Conservation (phyloP, 2,888 invertebrate species). For the Orthosia cruda region DNA sequence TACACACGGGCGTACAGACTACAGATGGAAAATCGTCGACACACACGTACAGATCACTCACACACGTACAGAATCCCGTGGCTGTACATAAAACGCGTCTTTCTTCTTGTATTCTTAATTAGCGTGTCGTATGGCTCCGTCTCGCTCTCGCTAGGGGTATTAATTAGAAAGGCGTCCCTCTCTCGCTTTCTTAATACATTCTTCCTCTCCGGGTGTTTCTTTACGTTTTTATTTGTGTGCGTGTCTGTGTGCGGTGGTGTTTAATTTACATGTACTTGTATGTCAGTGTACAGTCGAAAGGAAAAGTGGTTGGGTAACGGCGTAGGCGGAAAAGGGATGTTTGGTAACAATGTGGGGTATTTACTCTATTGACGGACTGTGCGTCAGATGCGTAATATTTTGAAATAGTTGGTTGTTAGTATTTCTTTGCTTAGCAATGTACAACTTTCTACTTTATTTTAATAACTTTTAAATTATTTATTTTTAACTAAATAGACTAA, state of each 20-base stretch:
- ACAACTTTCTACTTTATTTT: not conserved
- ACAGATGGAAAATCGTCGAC: constrained; percentile 83
- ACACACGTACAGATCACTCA: constrained; percentile 79
- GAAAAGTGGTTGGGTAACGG: constrained; percentile 65
- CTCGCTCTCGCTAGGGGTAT: constrained; percentile 86
- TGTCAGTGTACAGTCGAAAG: constrained; percentile 86
- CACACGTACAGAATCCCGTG: constrained; percentile 83
- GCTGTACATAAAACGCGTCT: constrained; percentile 91
- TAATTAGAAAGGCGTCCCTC: constrained; percentile 90
- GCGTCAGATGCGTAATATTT: not conserved
- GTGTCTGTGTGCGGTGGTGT: constrained; percentile 91
- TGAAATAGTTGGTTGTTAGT: not conserved
- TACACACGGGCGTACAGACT: constrained; percentile 77
- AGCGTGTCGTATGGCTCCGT: constrained; percentile 90
- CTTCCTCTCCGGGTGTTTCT: constrained; percentile 92
- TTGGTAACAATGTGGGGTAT: constrained; percentile 20
- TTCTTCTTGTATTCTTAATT: constrained; percentile 94
- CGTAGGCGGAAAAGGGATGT: constrained; percentile 47
- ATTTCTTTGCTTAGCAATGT: not conserved
- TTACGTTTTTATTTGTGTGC: constrained; percentile 92
- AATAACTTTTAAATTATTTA: not conserved
- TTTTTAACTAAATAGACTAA: no score
- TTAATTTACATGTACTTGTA: constrained; percentile 92
- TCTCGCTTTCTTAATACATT: constrained; percentile 92
- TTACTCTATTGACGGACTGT: not conserved